These are phyloP conservation scores for Brachyalestes nurse DNA, from an alignment of 2,797 vertebrate species.

Conservation along the genomic window DNA sequence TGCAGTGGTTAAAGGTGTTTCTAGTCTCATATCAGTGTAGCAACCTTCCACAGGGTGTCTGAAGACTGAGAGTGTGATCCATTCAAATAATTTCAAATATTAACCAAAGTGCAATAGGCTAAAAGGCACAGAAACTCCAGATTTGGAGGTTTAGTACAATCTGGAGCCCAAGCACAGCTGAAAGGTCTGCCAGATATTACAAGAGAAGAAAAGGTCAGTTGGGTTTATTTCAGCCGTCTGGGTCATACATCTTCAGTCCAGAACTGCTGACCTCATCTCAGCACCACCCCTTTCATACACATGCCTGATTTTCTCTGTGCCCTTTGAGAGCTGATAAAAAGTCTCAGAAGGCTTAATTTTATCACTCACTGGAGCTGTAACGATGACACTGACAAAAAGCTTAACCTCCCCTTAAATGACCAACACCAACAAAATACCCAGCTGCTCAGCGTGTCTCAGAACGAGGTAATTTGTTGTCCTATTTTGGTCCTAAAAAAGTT, in stretches of 20 bases:
- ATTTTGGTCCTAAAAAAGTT: neutral
- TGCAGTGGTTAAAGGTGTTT: too few species aligned
- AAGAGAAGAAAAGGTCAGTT: constrained; percentile 4
- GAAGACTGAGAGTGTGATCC: neutral
- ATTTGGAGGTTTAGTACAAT: neutral
- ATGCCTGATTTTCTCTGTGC: neutral
- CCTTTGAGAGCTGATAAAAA: constrained; percentile 8
- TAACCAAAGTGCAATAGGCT: neutral
- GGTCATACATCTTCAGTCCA: neutral
- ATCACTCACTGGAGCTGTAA: neutral
- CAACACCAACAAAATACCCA: neutral
- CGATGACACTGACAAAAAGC: constrained; percentile 23
- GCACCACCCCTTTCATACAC: neutral
- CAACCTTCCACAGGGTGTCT: neutral
- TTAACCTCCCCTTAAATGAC: neutral
- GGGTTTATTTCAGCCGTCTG: constrained; percentile 9
- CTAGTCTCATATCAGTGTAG: neutral
- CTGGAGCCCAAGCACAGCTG: neutral
- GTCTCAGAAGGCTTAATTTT: neutral
- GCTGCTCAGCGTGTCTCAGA: neutral
- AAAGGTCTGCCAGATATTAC: constrained; percentile 5
- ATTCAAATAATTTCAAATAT: neutral
- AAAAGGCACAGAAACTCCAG: neutral
- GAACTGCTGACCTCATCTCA: neutral
- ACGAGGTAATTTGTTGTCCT: neutral